phyloP scores from a whole-genome alignment of 2,888 invertebrate species.

The Mythimna impura region DNA sequence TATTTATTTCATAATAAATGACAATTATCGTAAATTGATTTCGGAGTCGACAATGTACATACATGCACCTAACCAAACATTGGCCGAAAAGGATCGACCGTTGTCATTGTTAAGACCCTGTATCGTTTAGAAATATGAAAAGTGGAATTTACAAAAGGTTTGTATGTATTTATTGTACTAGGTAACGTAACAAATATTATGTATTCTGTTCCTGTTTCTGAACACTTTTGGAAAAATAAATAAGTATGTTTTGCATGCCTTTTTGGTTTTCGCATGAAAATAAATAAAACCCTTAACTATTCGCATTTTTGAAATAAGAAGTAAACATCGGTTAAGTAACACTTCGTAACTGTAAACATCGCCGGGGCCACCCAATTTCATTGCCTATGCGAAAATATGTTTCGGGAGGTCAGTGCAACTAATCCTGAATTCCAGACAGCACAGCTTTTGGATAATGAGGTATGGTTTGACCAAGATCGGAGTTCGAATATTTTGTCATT shows the following conservation, averaged over 20 bases:
- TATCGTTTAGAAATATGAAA: conserved; percentile 72
- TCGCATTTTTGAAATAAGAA: neutral
- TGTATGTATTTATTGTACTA: conserved; percentile 83
- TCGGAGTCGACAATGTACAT: conserved; percentile 84
- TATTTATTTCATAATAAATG: conserved; percentile 91
- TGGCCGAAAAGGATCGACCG: conserved; percentile 90
- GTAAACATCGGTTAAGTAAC: neutral
- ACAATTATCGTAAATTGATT: conserved; percentile 91
- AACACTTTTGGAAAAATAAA: conserved; percentile 67
- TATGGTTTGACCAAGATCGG: no score
- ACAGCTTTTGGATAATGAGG: no score
- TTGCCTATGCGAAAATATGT: neutral
- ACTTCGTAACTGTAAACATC: neutral
- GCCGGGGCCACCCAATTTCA: neutral
- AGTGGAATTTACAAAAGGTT: conserved; percentile 77
- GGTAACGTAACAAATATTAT: conserved; percentile 84
- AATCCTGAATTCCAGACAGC: no score
- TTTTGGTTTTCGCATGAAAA: conserved; percentile 22
- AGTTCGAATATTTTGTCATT: no score
- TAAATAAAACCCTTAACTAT: conserved; percentile 35
- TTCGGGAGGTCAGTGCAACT: neutral
- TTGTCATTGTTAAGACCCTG: conserved; percentile 82
- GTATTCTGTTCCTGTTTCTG: conserved; percentile 70
- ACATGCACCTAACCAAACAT: conserved; percentile 93
- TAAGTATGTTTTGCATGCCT: conserved; percentile 50